These are phyloP conservation scores for Stegodyphus dumicola DNA, from an alignment of 1,140 invertebrate species.

Conservation along the genomic window DNA sequence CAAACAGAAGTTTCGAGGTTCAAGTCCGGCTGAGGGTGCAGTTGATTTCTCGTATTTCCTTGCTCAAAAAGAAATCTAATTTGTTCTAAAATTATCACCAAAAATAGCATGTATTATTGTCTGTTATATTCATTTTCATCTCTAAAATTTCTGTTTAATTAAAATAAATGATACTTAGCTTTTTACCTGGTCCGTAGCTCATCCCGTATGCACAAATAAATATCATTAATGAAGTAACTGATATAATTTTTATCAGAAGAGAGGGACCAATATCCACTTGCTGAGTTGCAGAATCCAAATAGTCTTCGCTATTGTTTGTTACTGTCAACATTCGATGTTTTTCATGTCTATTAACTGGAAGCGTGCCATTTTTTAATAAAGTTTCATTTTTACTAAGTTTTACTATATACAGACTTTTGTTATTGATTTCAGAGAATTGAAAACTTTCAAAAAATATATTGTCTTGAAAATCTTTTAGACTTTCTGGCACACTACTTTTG, in stretches of 20 bases:
- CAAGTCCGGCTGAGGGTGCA: no score
- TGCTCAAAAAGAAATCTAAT: no score
- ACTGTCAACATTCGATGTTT: no score
- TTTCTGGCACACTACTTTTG: background rate
- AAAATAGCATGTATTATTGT: no score
- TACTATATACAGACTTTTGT: background rate
- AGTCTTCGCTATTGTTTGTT: no score
- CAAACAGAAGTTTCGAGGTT: no score
- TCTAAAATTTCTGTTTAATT: no score
- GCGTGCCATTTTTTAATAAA: background rate
- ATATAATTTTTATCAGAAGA: slow-evolving; percentile 8
- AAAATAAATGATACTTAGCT: no score
- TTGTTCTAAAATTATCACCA: no score
- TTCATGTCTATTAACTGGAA: background rate
- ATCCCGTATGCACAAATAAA: slow-evolving; percentile 46
- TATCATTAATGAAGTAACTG: slow-evolving; percentile 32
- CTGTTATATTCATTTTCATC: no score
- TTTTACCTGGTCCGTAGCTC: slow-evolving; percentile 54
- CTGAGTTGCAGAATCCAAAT: background rate
- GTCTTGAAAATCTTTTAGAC: background rate
- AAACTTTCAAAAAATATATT: background rate
- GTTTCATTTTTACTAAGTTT: background rate
- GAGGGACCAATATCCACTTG: no score
- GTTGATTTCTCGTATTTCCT: no score
- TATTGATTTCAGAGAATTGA: background rate